Percentiles rank a stretch among this genome's conserved stretches.
These are phyloP conservation scores for Dolichomitus sp. DNA, from an alignment of 2,888 invertebrate genomes.

Conservation along the genomic window DNA sequence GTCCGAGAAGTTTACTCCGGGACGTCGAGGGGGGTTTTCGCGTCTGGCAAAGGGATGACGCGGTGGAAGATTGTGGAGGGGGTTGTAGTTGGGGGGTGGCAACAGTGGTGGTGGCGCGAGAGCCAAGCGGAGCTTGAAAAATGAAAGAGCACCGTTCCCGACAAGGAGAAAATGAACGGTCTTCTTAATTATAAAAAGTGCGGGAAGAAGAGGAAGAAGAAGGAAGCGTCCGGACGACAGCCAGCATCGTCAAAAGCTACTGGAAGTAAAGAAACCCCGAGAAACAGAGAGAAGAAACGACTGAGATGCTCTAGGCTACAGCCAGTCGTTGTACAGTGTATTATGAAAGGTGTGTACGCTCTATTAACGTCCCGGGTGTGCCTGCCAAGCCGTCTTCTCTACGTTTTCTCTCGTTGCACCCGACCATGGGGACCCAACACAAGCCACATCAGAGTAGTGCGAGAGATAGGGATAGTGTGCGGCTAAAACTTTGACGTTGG, in stretches of 20 bases:
- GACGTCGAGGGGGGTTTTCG: conserved; percentile 25
- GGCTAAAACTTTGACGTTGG: conserved; percentile 16
- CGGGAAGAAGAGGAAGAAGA: conserved; percentile 36
- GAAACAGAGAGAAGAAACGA: conserved; percentile 15
- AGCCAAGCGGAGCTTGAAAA: conserved; percentile 65
- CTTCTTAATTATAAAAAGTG: conserved; percentile 69
- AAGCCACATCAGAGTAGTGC: neutral
- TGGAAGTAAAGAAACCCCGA: conserved; percentile 14
- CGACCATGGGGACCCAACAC: neutral
- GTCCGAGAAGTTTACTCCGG: conserved; percentile 67
- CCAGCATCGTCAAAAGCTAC: conserved; percentile 59
- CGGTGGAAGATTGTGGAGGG: conserved; percentile 13
- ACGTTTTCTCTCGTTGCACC: conserved; percentile 1
- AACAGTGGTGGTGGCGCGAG: conserved; percentile 34
- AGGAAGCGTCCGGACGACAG: conserved; percentile 51
- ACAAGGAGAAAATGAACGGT: conserved; percentile 70
- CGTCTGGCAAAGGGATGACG: conserved; percentile 11
- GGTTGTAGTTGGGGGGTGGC: neutral
- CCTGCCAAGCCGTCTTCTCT: conserved; percentile 43
- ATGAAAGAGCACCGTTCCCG: conserved; percentile 67
- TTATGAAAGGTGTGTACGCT: conserved; percentile 62
- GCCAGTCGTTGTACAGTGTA: conserved; percentile 40
- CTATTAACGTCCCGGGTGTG: conserved; percentile 58
- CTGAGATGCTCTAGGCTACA: conserved; percentile 41
- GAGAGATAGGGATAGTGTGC: conserved; percentile 16